Conservation (phyloP, 2,888 invertebrate species). For the Chalcosyrphus nemorum region DNA sequence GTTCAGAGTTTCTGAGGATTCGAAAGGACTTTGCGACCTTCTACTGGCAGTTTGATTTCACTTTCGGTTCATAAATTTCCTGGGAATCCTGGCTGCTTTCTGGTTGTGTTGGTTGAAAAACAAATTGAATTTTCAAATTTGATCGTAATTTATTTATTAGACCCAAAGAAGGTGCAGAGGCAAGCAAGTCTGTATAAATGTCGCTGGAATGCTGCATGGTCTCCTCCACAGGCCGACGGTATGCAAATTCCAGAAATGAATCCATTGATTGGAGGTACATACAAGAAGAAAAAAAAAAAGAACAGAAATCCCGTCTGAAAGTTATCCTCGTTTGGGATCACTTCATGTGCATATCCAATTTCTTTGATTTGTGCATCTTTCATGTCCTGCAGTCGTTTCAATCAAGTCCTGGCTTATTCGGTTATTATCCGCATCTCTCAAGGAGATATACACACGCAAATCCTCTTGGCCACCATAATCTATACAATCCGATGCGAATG, state of each 20-base stretch:
- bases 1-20: background rate
- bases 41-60: constrained; percentile 58
- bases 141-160: constrained; percentile 73
- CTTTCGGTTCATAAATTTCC: constrained; percentile 67
- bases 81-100: constrained; percentile 13
- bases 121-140: constrained; percentile 73
- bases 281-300: background rate
- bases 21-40: constrained; percentile 47
- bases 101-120: constrained; percentile 21
- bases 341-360: constrained; percentile 74
- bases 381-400: constrained; percentile 75
- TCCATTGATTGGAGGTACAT: constrained; percentile 58
- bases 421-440: constrained; percentile 64
- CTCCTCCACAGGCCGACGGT: constrained; percentile 52
- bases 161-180: constrained; percentile 9
- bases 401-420: constrained; percentile 74
- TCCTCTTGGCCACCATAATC: constrained; percentile 15
- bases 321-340: constrained; percentile 67
- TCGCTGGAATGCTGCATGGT: constrained; percentile 26
- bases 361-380: constrained; percentile 75
- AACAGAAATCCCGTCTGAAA: constrained; percentile 11
- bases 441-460: constrained; percentile 64
- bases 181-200: background rate
- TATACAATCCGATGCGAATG: constrained; percentile 30
- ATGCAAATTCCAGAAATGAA: constrained; percentile 70